Evolutionary conservation across 2,113 vertebrate species (phyloP).

Genomic region (Rattus norvegicus): GRCr8 NC_086033.1:98519501-98520000

Average conservation of each 20-base stretch:
- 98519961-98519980: neutral
- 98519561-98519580: neutral
- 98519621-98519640: slow-evolving; percentile 14
- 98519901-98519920: no score
- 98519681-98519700: slow-evolving; percentile 16
- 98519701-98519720: neutral
- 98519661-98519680: neutral
- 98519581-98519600: neutral
- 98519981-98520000: neutral
- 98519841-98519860: neutral
- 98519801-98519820: no score
- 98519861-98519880: neutral
- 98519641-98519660: slow-evolving; percentile 36
- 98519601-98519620: neutral
- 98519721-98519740: neutral
- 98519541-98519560: slow-evolving; percentile 30
- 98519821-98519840: neutral
- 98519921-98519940: neutral
- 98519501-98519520: neutral
- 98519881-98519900: neutral
- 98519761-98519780: neutral
- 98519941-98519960: neutral
- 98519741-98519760: neutral
- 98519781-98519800: neutral
- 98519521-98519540: neutral